Conservation (phyloP, 1,140 invertebrate genomes). For the Brachionus sp. region DNA sequence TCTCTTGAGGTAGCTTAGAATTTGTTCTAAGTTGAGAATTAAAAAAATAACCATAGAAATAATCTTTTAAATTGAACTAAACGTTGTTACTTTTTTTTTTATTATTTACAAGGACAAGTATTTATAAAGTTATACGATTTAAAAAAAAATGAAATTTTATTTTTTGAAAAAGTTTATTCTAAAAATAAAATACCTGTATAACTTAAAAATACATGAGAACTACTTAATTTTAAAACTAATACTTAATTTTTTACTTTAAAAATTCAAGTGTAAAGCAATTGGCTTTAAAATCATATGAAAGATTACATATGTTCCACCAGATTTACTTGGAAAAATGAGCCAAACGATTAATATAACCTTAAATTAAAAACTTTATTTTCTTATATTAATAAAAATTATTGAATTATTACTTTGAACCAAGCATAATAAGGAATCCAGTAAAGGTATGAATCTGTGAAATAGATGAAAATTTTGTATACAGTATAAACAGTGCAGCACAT, state of each 20-base stretch:
- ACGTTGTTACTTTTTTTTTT: neutral
- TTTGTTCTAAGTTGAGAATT: neutral
- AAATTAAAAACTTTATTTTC: constrained; percentile 51
- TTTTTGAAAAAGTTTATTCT: neutral
- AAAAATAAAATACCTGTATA: neutral
- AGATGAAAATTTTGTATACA: neutral
- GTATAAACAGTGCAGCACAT: neutral
- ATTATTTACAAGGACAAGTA: neutral
- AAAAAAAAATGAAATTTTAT: neutral
- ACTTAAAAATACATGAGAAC: neutral
- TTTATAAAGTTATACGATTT: neutral
- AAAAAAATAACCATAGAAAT: neutral
- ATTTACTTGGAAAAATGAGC: constrained; percentile 83
- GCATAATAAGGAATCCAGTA: constrained; percentile 54
- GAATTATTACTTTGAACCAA: constrained; percentile 74
- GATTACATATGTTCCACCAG: constrained; percentile 81
- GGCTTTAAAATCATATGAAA: constrained; percentile 80
- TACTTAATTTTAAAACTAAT: constrained; percentile 70
- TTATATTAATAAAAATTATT: constrained; percentile 92
- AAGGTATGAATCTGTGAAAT: neutral
- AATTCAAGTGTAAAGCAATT: neutral
- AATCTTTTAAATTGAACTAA: neutral
- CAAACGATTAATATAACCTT: constrained; percentile 88
- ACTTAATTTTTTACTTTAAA: neutral
- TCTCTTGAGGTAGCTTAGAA: neutral